Base-by-base conservation (phyloP, 2,888 invertebrate species). In the Julus scanicus region DNA sequence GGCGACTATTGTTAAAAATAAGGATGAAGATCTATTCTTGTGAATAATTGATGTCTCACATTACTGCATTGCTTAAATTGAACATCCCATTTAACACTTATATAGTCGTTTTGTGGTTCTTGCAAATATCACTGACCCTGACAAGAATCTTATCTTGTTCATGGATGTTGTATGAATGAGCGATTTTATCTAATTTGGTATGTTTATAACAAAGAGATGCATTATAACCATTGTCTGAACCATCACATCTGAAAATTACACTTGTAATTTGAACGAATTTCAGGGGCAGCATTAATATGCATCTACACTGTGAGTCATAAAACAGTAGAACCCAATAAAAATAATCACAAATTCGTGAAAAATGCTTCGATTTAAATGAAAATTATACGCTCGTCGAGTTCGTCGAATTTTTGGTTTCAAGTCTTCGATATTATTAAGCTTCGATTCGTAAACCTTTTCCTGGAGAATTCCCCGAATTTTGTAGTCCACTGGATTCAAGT, bases 1-100 rank as follows among this genome's bases (percentile, higher is more conserved):
- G 80, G 80, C 80, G 37, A 37, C 80, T 80, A 80, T 80, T 80
- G 80, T 80, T 80, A 13, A 37, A 53, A 80, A 29, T 13, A 37
- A 80, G 37, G 11, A 80, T 37, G 29, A 29, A 80, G 37, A 37
- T 37, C 80, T 80, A 80, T 80, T 80, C 80, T 80, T 37, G 80
- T 80, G 11, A 37, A 80, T 80, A 80, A 80, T 80, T 80, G 37
- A 37, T 11, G 80, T 11, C 13, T 80, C 37, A 9, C 11, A 80
- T 80, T 80, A 37, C 37, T 37, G 37, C 80, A 37, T 80, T 80
- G 29, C 37, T 15, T 37, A 11, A 20, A 71, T 29, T 2, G 71
- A 37, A 15, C 37, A 80, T 80, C 37, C 29, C 2, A 29, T 80
- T 37, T 15, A 80, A 13, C 11, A 15, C 80, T 80, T 8, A 29